Percentiles rank a stretch among this genome's conserved stretches.
Conservation (phyloP, 2,113 vertebrate genomes). For the Mastomys coucha region DNA sequence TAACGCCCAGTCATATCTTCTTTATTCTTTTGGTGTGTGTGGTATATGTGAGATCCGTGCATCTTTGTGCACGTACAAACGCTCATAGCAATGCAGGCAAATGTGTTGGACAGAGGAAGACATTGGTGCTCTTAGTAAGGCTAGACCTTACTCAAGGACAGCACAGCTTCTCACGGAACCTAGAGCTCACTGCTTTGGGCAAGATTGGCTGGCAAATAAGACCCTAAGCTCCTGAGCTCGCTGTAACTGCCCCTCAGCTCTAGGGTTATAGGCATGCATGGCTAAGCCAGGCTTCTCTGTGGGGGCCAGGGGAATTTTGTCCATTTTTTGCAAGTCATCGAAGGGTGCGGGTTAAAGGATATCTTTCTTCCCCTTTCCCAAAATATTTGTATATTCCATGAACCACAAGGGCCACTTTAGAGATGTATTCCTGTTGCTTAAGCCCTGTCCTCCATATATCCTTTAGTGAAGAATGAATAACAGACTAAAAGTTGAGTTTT, state of each 20-base stretch:
- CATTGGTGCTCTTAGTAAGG: neutral
- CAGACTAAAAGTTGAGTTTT: neutral
- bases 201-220: neutral
- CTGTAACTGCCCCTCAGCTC: neutral
- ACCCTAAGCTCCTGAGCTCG: neutral
- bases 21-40: neutral
- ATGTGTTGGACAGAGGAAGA: neutral
- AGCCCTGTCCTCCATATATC: neutral
- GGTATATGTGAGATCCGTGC: neutral
- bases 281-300: neutral
- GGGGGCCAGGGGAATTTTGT: neutral
- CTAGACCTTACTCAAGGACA: neutral
- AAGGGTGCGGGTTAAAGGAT: neutral
- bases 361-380: slow-evolving; percentile 4
- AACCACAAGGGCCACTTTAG: neutral
- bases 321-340: neutral
- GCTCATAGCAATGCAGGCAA: neutral
- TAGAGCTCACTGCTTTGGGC: neutral
- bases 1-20: neutral
- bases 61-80: neutral
- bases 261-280: too few species aligned
- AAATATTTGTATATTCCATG: neutral
- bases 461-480: neutral
- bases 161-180: neutral
- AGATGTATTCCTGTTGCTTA: neutral